Evolutionary conservation across 2,888 invertebrate genomes (phyloP).

Genomic region (Trichogramma dendrolimi): DNA sequence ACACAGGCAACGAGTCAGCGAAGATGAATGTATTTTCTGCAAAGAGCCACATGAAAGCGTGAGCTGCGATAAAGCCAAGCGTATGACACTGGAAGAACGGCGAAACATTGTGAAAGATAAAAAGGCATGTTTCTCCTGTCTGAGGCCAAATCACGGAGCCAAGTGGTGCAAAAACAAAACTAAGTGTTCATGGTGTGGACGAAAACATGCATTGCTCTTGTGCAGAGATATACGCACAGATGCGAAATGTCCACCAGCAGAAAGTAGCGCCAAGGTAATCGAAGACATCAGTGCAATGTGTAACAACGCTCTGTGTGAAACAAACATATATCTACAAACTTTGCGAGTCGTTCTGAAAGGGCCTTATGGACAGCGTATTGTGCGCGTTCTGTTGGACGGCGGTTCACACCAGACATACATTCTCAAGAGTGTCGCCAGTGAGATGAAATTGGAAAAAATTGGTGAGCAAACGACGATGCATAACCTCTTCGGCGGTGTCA

Average conservation of each 20-base stretch:
- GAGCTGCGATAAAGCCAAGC: background rate
- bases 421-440: background rate
- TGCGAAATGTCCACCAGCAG: background rate
- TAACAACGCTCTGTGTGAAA: background rate
- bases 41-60: background rate
- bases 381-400: background rate
- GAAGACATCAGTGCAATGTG: background rate
- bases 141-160: background rate
- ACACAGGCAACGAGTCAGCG: too few relatives aligned
- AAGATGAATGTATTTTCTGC: background rate
- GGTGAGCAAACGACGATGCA: conserved; percentile 11
- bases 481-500: conserved; percentile 2
- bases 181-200: background rate
- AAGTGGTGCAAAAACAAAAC: background rate
- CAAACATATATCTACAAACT: background rate
- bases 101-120: background rate
- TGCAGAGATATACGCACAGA: background rate
- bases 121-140: background rate
- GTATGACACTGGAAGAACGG: background rate
- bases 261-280: background rate
- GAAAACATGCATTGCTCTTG: background rate
- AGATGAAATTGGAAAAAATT: background rate
- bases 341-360: background rate
- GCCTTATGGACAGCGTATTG: background rate
- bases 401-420: background rate